Conservation (phyloP, 35 echinoderm and acorn worm genomes). For the Apostichopus californicus region DNA sequence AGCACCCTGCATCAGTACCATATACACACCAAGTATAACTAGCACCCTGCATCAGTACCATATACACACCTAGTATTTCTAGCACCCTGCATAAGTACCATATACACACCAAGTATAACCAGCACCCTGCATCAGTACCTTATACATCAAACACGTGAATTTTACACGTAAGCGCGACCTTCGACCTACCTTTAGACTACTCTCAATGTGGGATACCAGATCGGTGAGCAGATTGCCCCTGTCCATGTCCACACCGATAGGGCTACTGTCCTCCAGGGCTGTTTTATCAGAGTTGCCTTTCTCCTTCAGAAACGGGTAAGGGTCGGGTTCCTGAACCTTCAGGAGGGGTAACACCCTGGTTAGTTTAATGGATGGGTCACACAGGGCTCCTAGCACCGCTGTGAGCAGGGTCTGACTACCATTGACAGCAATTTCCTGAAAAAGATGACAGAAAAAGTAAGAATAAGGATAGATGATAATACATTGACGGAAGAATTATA, state of each 20-base stretch:
- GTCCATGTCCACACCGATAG: constrained; percentile 58
- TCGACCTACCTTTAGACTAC: constrained; percentile 34
- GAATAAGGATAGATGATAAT: no score
- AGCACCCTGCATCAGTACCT: no score
- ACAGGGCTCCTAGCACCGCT: constrained; percentile 87
- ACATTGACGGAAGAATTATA: no score
- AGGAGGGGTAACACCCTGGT: constrained; percentile 90
- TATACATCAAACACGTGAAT: no score
- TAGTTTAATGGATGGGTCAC: constrained; percentile 86
- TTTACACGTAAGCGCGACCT: background rate
- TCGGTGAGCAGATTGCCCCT: constrained; percentile 54
- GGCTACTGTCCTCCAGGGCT: constrained; percentile 77
- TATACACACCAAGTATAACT: no score
- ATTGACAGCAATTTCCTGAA: constrained; percentile 27
- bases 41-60: no score
- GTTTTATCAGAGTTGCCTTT: constrained; percentile 57
- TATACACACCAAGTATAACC: no score
- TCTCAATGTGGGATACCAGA: constrained; percentile 84
- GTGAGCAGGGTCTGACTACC: constrained; percentile 75
- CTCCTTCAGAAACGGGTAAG: constrained; percentile 19
- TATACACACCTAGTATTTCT: no score
- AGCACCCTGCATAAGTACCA: no score
- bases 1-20: no score
- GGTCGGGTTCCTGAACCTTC: constrained; percentile 63
- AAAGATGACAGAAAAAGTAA: background rate